A percentile compares a stretch with the other conserved stretches of the same genome.
Conservation (phyloP, 2,113 vertebrate genomes). For the Peromyscus polionotus region DNA sequence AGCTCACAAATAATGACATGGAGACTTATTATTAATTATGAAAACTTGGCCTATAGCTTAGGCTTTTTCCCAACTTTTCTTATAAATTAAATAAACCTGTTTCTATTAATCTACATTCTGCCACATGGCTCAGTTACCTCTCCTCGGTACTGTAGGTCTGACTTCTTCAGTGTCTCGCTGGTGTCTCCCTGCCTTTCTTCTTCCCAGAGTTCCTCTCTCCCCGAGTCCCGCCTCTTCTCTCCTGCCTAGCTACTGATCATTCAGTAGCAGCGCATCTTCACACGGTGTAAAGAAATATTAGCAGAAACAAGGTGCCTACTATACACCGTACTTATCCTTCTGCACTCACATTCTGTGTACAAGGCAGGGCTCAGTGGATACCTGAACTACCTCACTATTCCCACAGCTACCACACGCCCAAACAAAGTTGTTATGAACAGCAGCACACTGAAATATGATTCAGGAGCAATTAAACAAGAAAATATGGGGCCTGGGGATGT, state of each 20-base stretch:
- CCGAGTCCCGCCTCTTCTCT: neutral
- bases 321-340: neutral
- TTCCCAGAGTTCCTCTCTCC: neutral
- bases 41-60: neutral
- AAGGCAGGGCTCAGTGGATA: neutral
- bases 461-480: neutral
- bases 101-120: neutral
- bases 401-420: neutral
- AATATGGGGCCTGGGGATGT: neutral
- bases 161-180: neutral
- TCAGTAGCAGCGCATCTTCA: neutral
- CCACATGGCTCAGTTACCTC: neutral
- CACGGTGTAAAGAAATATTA: neutral
- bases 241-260: neutral
- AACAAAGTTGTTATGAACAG: neutral
- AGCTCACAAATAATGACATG: neutral
- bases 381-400: neutral
- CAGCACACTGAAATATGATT: neutral
- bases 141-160: neutral
- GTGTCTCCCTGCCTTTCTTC: neutral
- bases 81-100: neutral
- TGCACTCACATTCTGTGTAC: neutral
- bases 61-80: neutral
- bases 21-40: neutral
- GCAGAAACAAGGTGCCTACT: neutral